Conservation (phyloP, 2,113 vertebrate genomes). For the Semicossyphus pulcher region DNA sequence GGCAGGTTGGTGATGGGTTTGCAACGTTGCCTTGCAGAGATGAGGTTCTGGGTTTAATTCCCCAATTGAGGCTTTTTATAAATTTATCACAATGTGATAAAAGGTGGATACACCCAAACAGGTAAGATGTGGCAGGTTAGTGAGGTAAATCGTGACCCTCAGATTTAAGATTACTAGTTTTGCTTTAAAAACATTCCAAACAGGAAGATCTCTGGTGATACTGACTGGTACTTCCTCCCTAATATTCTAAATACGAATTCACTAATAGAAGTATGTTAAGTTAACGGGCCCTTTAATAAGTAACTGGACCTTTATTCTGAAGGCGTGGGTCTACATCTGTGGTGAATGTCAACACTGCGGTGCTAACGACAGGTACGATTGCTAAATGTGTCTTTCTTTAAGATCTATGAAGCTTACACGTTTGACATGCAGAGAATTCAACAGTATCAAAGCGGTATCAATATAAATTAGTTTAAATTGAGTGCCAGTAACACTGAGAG, state of each 20-base stretch:
- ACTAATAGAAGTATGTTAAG: too few relatives aligned
- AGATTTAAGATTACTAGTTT: constrained; percentile 27
- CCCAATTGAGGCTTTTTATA: too few relatives aligned
- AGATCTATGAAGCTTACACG: too few relatives aligned
- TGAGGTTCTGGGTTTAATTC: too few relatives aligned
- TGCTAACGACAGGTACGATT: constrained; percentile 4
- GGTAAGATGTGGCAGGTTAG: too few relatives aligned
- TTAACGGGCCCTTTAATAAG: not conserved
- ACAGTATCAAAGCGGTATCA: not conserved
- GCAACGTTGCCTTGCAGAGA: too few relatives aligned
- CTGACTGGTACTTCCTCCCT: constrained; percentile 61
- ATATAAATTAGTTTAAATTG: not conserved
- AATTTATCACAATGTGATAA: too few relatives aligned
- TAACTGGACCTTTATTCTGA: constrained; percentile 64
- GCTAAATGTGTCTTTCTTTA: not conserved
- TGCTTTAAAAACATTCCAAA: constrained; percentile 48
- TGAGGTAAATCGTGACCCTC: constrained; percentile 20
- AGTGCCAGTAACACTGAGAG: not conserved
- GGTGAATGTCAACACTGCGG: constrained; percentile 1
- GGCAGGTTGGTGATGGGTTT: too few relatives aligned
- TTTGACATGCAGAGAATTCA: not conserved
- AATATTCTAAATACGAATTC: too few relatives aligned
- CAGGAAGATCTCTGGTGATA: constrained; percentile 51
- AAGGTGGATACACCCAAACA: too few relatives aligned
- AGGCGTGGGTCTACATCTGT: not conserved